These are phyloP conservation scores for Oryctolagus cuniculus DNA, from an alignment of 2,113 vertebrate genomes.

Conservation along the genomic window mOryCun1.1 NC_091432.1:199226501-199227000, in stretches of 20 bases:
- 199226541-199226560: slow-evolving; percentile 97
- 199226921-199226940: not conserved
- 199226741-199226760: slow-evolving; percentile 71
- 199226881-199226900: not conserved
- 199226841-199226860: slow-evolving; percentile 10
- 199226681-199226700: slow-evolving; percentile 97
- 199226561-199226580: slow-evolving; percentile 94
- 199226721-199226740: slow-evolving; percentile 76
- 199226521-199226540: slow-evolving; percentile 97
- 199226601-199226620: slow-evolving; percentile 98
- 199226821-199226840: not conserved
- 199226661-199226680: slow-evolving; percentile 97
- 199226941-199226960: slow-evolving; percentile 43
- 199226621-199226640: slow-evolving; percentile 97
- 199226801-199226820: slow-evolving; percentile 31
- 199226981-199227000: not conserved
- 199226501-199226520: slow-evolving; percentile 64
- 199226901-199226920: not conserved
- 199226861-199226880: slow-evolving; percentile 37
- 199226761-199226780: not conserved
- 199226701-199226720: slow-evolving; percentile 97
- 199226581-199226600: slow-evolving; percentile 93
- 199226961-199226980: slow-evolving; percentile 20
- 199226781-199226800: not conserved
- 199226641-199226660: slow-evolving; percentile 92